These are phyloP conservation scores for Rutpela maculata DNA, from an alignment of 2,888 invertebrate species.

Conservation along the genomic window DNA sequence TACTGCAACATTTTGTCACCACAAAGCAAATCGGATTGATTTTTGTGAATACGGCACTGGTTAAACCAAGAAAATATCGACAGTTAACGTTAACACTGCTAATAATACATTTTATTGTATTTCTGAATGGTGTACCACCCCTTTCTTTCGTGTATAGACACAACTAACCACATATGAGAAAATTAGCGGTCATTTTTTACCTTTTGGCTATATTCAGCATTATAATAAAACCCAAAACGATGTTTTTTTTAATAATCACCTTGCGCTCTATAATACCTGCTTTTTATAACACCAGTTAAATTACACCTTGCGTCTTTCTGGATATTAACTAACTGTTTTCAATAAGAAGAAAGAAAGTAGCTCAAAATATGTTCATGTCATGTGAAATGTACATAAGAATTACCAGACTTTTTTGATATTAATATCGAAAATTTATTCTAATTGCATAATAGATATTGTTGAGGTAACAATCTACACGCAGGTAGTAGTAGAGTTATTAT, in stretches of 20 bases:
- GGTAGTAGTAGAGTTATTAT: no score
- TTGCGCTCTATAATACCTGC: constrained; percentile 16
- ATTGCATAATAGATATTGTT: no score
- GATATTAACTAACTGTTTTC: neutral
- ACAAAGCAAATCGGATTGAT: neutral
- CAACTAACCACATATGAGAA: constrained; percentile 36
- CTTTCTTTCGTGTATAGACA: constrained; percentile 33
- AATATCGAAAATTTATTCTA: neutral
- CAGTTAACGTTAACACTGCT: constrained; percentile 28
- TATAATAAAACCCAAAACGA: constrained; percentile 17
- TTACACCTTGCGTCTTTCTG: neutral
- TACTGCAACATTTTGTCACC: no score
- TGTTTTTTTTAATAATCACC: constrained; percentile 39
- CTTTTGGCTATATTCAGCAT: constrained; percentile 10
- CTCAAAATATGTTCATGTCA: neutral
- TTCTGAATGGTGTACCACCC: constrained; percentile 29
- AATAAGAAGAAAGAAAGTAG: neutral
- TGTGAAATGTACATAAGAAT: neutral
- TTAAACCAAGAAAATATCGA: constrained; percentile 3
- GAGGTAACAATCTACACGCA: no score
- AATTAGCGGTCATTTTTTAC: constrained; percentile 43
- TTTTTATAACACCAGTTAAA: constrained; percentile 27
- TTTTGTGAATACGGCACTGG: neutral
- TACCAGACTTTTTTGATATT: neutral
- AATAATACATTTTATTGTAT: constrained; percentile 39